Evolutionary conservation across 2,113 vertebrate species (phyloP).

Genomic region (Centropristis striata): DNA sequence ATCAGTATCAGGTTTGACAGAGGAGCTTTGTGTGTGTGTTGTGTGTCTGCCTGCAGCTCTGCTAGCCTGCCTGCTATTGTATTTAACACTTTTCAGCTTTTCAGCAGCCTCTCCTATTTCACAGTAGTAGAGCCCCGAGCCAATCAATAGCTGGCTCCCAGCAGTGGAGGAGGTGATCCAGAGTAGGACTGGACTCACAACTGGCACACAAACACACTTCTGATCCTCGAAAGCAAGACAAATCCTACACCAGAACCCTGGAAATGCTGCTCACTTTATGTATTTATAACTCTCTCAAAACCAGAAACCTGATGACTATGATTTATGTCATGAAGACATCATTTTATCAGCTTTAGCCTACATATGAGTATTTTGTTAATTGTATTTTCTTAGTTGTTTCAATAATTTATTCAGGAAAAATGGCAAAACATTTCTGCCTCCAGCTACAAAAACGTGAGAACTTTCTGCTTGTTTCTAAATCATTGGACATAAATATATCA

Average conservation of each 20-base stretch:
- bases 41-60: neutral
- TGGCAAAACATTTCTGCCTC: neutral
- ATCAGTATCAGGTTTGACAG: slow-evolving; percentile 35
- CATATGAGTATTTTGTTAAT: neutral
- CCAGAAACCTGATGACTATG: neutral
- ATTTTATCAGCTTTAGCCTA: neutral
- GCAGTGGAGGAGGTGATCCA: slow-evolving; percentile 1
- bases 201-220: neutral
- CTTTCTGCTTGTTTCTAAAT: neutral
- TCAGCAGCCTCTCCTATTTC: slow-evolving; percentile 69
- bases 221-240: neutral
- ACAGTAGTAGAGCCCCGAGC: slow-evolving; percentile 53
- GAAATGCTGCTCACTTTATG: neutral
- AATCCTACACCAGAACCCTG: neutral
- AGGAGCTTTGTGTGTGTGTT: slow-evolving; percentile 21
- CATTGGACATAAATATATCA: too few relatives aligned
- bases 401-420: neutral
- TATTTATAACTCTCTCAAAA: neutral
- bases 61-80: slow-evolving; percentile 39
- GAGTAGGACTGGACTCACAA: neutral
- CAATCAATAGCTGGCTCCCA: slow-evolving; percentile 67
- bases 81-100: slow-evolving; percentile 59
- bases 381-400: neutral
- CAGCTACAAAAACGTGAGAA: neutral
- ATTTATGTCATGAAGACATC: neutral